phyloP scores from a whole-genome alignment of 2,888 invertebrate species.

The Meloe dianella region DNA sequence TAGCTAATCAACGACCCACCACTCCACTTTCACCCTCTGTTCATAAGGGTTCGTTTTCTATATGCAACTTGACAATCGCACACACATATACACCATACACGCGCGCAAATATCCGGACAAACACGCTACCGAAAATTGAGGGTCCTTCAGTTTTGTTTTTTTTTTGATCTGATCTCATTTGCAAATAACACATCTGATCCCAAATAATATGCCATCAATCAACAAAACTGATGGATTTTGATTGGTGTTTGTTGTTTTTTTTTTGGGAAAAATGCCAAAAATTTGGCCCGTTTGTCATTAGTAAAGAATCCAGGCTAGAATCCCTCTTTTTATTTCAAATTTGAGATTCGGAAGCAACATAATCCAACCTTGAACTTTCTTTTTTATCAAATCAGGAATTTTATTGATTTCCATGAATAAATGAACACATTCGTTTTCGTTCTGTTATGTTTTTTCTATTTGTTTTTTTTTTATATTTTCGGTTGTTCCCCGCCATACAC shows the following conservation, averaged over 20 bases:
- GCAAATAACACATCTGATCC: constrained; percentile 8
- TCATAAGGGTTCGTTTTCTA: constrained; percentile 27
- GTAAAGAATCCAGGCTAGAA: no score
- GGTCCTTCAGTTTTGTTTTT: neutral
- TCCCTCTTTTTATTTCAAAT: no score
- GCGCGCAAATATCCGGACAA: constrained; percentile 6
- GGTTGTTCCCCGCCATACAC: neutral
- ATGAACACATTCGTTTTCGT: constrained; percentile 5
- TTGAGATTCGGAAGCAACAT: neutral
- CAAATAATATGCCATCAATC: no score
- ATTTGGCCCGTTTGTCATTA: no score
- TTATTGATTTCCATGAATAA: constrained; percentile 10
- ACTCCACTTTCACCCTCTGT: constrained; percentile 29
- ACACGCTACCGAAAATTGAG: neutral
- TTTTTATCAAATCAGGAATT: constrained; percentile 7
- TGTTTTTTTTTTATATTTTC: neutral
- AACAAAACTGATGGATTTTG: no score
- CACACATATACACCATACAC: constrained; percentile 12
- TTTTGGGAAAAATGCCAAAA: constrained; percentile 21
- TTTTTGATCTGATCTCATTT: neutral
- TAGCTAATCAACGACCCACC: constrained; percentile 44
- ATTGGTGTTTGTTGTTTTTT: neutral
- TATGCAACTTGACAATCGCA: constrained; percentile 9
- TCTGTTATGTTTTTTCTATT: no score
- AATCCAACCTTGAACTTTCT: constrained; percentile 7